Base-by-base conservation (phyloP, 2,797 vertebrate genomes). In the Buphagus erythrorhynchus region DNA sequence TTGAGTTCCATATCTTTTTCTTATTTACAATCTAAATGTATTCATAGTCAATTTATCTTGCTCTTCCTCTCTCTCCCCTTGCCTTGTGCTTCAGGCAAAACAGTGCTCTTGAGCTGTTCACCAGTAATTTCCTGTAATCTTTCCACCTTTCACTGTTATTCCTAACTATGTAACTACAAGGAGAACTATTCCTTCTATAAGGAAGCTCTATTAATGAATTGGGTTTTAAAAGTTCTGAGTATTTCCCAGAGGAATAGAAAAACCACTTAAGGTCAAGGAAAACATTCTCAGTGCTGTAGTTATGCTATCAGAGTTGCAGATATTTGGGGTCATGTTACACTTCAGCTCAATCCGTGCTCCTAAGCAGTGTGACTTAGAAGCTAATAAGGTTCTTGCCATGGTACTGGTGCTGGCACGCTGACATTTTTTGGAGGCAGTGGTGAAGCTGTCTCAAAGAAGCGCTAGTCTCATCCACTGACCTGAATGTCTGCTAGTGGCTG, bases 381-480 rank as follows among this genome's bases (percentile, higher is more conserved):
- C 12, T 57, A 20, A 33, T 13, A 51, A 59, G 28, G 12, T 61
- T 45, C 48, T 26, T 72, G 40, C 31, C 63, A 36, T 3, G 3
- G n/a, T 22, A 26, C n/a, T 54, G 25, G 21, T 12, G 8, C 17
- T 46, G 29, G 20, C 57, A 55, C 0, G 4, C 29, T 42, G 25
- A 24, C 2, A 2, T 15, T 58, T 82, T 84, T 38, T n/a, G 33
- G 42, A 77, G 40, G 10, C 2, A 0, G 3, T 8, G 2, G 12
- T 33, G 33, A 16, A 8, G 11, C 31, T 21, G 6, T 81, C 52
- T 57, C 28, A 59, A 48, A 73, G 20, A 65, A 46, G 7, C 0
- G 0, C 40, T 31, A 24, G 17, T 59, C 61, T 86, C 29, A 13
- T 61, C 17, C 24, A 68, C 36, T 61, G 45, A 29, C 31, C 51